phyloP scores from a whole-genome alignment of 1,140 invertebrate genomes.

The Potamilus streckersoni region DNA sequence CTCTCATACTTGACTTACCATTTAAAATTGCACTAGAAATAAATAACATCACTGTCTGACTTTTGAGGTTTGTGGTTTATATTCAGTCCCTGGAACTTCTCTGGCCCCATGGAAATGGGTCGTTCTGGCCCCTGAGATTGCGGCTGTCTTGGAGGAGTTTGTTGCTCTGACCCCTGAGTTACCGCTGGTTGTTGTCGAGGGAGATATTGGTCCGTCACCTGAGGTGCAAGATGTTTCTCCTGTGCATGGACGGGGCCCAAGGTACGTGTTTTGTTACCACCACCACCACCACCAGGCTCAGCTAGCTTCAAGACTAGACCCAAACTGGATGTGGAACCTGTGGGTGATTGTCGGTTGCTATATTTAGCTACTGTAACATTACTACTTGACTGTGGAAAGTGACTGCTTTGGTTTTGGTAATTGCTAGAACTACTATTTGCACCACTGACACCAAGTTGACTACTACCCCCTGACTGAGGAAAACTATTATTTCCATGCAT shows the following conservation, averaged over 20 bases:
- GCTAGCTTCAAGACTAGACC: conserved; percentile 50
- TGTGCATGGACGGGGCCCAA: too few relatives aligned
- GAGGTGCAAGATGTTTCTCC: too few relatives aligned
- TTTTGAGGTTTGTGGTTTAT: conserved; percentile 28
- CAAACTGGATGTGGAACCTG: conserved; percentile 29
- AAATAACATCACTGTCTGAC: conserved; percentile 28
- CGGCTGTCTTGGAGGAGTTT: too few relatives aligned
- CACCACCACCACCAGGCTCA: conserved; percentile 35
- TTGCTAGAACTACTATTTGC: conserved; percentile 29
- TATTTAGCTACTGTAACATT: neutral
- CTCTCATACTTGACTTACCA: too few relatives aligned
- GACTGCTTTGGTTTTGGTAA: conserved; percentile 15
- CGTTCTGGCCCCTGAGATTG: too few relatives aligned
- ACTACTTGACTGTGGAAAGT: neutral
- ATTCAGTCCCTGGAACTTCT: neutral
- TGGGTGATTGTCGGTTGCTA: too few relatives aligned
- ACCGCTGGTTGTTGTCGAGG: too few relatives aligned
- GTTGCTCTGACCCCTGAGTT: too few relatives aligned
- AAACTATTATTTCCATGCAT: neutral
- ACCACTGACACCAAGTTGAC: conserved; percentile 9
- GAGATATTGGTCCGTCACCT: too few relatives aligned
- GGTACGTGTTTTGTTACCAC: neutral
- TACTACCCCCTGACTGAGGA: conserved; percentile 16
- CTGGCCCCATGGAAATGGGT: too few relatives aligned
- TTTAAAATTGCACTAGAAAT: conserved; percentile 8